These are phyloP conservation scores for Percopsis transmontana DNA, from an alignment of 2,113 vertebrate species.

Conservation along the genomic window DNA sequence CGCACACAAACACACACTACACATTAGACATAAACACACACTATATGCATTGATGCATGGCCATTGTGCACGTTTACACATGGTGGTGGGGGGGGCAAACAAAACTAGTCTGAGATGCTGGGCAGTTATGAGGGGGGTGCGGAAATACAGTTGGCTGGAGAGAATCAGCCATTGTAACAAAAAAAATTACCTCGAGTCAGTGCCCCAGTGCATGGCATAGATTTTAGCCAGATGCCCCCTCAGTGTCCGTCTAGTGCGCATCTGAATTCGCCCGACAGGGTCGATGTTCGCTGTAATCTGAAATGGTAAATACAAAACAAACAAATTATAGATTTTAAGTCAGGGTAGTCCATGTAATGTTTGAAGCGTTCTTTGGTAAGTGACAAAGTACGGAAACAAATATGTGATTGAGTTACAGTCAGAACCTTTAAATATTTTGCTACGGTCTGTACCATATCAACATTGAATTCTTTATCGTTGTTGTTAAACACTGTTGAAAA, in stretches of 20 bases:
- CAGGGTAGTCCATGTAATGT: too few species aligned
- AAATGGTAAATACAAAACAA: conserved; percentile 16
- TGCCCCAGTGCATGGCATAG: conserved; percentile 99
- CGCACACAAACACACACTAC: conserved; percentile 49
- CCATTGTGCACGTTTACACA: conserved; percentile 13
- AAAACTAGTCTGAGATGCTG: too few species aligned
- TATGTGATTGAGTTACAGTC: too few species aligned
- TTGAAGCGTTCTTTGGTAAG: too few species aligned
- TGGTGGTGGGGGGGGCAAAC: conserved; percentile 6
- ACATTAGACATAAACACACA: conserved; percentile 24
- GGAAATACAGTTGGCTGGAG: too few species aligned
- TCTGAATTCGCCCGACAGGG: conserved; percentile 97
- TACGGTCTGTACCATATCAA: too few species aligned
- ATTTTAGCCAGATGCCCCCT: conserved; percentile 99
- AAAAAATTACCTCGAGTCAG: conserved; percentile 92
- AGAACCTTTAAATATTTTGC: too few species aligned
- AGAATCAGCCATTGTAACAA: too few species aligned
- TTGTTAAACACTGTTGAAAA: too few species aligned
- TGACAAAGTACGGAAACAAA: too few species aligned
- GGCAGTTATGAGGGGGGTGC: too few species aligned
- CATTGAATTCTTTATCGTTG: too few species aligned
- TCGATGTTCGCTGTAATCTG: conserved; percentile 99
- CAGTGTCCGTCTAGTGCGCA: conserved; percentile 97
- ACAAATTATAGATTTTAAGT: conserved; percentile 1
- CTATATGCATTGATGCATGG: conserved; percentile 10